phyloP scores from a whole-genome alignment of 2,888 invertebrate genomes.

The Drosophila antonietae region DNA sequence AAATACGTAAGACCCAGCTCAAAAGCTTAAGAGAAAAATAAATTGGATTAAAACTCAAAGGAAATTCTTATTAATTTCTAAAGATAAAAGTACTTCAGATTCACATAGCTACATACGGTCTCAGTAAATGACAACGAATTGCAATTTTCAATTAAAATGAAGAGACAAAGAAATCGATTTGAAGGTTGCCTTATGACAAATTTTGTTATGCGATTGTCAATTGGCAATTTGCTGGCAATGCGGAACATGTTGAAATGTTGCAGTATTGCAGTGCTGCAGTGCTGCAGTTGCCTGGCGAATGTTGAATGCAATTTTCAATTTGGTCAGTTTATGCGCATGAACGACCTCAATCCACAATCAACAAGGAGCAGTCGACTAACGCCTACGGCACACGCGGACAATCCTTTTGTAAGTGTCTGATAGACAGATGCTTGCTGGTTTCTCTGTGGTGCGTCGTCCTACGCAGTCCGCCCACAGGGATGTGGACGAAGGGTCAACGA shows the following conservation, averaged over 20 bases:
- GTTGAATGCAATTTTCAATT: constrained; percentile 52
- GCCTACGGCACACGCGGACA: constrained; percentile 36
- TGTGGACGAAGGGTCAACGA: constrained; percentile 53
- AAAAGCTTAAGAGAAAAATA: not conserved
- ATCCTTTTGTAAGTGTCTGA: constrained; percentile 49
- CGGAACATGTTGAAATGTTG: constrained; percentile 29
- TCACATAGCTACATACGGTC: not conserved
- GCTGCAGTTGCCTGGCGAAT: constrained; percentile 16
- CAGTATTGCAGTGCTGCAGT: constrained; percentile 1
- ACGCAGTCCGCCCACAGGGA: constrained; percentile 47
- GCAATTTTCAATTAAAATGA: constrained; percentile 34
- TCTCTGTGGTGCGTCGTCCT: constrained; percentile 45
- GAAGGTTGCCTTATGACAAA: constrained; percentile 26
- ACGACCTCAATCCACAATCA: constrained; percentile 38
- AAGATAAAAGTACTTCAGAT: not conserved
- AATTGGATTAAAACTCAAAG: not conserved
- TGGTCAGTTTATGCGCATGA: constrained; percentile 45
- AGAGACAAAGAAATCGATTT: not conserved
- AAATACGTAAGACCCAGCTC: too few relatives aligned
- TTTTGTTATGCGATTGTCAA: constrained; percentile 14
- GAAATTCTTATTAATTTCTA: not conserved
- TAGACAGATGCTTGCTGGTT: constrained; percentile 35
- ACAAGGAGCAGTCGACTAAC: constrained; percentile 24
- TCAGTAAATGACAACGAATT: not conserved
- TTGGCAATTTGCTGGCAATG: constrained; percentile 42